Evolutionary conservation across 2,797 vertebrate genomes (phyloP), one percentile per base, ranked within the genome.

Genomic region (Diplodus sargus): DNA sequence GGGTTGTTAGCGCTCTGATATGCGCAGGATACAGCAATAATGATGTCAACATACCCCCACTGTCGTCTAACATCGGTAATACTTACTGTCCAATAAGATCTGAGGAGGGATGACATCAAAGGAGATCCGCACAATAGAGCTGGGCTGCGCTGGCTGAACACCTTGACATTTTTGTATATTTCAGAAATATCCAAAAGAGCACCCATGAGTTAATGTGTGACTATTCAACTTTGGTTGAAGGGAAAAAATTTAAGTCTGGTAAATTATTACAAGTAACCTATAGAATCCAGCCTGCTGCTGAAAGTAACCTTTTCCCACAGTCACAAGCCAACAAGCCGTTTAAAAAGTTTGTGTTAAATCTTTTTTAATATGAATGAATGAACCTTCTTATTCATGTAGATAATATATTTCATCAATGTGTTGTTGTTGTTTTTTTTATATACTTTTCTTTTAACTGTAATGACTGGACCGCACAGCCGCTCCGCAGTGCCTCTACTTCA

Each of bases 41-140:
- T 63, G 69, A 84, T 85, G 81, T 68, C 78, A 83, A 85, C 74
- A 69, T 64, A 68, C 48, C 52, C 52, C 25, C 53, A 57, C 48
- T 60, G 74, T 60, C 60, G 39, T 79, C 39, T 59, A 39, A 75
- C 72, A 51, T 59, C 61, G 71, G 69, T 70, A 78, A 79, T 75
- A 66, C 76, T 52, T 43, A 58, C 68, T 83, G 78, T 83, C 87
- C 84, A 91, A 85, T 91, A 74, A 74, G 76, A 88, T 80, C 56
- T 42, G 54, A 86, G 77, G 74, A 67, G 73, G 64, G 80, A 84
- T 86, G 87, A 81, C 84, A 88, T 78, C 84, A 82, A 81, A 77
- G 16, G 60, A 16, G 60, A 75, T 76, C 28, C 74, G 28, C 61
- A 73, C 63, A 71, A 17, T 60, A n/a, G 49, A 72, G 54, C 11